Evolutionary conservation across 2,797 vertebrate genomes (phyloP).

Genomic region (Ctenopoma multispine): DNA sequence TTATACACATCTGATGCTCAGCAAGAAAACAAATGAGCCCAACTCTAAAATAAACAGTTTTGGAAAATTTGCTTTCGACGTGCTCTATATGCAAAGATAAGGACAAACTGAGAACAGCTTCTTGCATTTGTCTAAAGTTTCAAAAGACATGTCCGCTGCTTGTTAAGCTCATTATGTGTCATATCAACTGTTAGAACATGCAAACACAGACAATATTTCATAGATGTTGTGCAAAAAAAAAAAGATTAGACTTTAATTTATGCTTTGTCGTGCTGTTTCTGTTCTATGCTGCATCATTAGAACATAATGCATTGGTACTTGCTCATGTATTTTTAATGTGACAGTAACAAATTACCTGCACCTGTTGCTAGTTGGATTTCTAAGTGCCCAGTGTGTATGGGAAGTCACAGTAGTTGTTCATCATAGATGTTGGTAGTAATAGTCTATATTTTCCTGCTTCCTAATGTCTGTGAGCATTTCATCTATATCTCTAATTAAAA

Average conservation of each 20-base stretch:
- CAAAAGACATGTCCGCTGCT: not conserved
- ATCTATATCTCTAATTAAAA: constrained; percentile 59
- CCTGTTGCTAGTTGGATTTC: constrained; percentile 31
- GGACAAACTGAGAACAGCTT: not conserved
- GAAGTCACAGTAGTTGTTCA: constrained; percentile 22
- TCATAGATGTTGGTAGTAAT: constrained; percentile 10
- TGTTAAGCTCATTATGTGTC: not conserved
- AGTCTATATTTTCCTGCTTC: not conserved
- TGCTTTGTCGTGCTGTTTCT: constrained; percentile 28
- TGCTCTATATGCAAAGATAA: not conserved
- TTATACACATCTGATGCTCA: not conserved
- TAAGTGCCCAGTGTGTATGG: constrained; percentile 17
- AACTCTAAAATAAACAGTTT: not conserved
- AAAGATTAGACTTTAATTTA: not conserved
- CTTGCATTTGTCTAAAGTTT: constrained; percentile 3
- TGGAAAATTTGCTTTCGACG: not conserved
- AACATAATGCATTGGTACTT: constrained; percentile 19
- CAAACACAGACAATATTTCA: constrained; percentile 14
- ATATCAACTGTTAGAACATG: constrained; percentile 22
- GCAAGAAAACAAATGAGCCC: not conserved
- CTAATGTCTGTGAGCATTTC: constrained; percentile 33
- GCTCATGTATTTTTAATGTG: constrained; percentile 58
- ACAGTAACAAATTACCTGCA: constrained; percentile 46
- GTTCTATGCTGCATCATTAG: not conserved
- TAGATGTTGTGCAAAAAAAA: not conserved